Evolutionary conservation across 2,113 vertebrate genomes (phyloP).

Genomic region (Stegastes partitus): DNA sequence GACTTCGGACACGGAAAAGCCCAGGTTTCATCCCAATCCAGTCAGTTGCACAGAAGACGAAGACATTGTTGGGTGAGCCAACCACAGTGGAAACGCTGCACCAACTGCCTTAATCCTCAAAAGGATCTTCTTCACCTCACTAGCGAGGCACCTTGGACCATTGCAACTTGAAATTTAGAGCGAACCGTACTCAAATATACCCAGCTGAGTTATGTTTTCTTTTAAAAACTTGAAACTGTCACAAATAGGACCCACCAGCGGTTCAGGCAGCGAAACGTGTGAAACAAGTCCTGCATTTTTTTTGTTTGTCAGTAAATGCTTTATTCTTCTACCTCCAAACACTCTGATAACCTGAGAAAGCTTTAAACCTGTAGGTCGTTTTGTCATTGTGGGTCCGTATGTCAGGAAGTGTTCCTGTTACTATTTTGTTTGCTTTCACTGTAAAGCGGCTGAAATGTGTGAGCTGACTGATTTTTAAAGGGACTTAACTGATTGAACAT

Average conservation of each 20-base stretch:
- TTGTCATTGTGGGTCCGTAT: slow-evolving; percentile 49
- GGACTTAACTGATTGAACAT: slow-evolving; percentile 71
- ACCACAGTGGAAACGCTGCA: slow-evolving; percentile 78
- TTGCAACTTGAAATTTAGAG: slow-evolving; percentile 70
- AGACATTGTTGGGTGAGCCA: slow-evolving; percentile 78
- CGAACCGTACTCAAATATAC: slow-evolving; percentile 69
- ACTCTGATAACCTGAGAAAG: slow-evolving; percentile 44
- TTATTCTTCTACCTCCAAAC: slow-evolving; percentile 45
- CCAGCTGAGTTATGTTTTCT: slow-evolving; percentile 51
- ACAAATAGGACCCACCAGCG: slow-evolving; percentile 47
- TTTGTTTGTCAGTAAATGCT: slow-evolving; percentile 61
- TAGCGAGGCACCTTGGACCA: slow-evolving; percentile 79
- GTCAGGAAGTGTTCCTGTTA: slow-evolving; percentile 44
- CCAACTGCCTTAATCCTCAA: slow-evolving; percentile 81
- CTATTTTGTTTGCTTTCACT: slow-evolving; percentile 45
- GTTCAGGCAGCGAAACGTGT: slow-evolving; percentile 30
- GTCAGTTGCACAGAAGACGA: slow-evolving; percentile 80
- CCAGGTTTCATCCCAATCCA: slow-evolving; percentile 82
- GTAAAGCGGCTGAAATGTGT: slow-evolving; percentile 62
- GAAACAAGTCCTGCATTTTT: slow-evolving; percentile 40
- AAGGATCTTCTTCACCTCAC: slow-evolving; percentile 78
- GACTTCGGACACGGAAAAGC: slow-evolving; percentile 82
- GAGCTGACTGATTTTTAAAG: slow-evolving; percentile 45
- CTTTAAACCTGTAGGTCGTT: slow-evolving; percentile 45
- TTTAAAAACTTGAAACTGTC: slow-evolving; percentile 54